phyloP scores from a whole-genome alignment of 2,888 invertebrate genomes.

The Oscheius sp. region DNA sequence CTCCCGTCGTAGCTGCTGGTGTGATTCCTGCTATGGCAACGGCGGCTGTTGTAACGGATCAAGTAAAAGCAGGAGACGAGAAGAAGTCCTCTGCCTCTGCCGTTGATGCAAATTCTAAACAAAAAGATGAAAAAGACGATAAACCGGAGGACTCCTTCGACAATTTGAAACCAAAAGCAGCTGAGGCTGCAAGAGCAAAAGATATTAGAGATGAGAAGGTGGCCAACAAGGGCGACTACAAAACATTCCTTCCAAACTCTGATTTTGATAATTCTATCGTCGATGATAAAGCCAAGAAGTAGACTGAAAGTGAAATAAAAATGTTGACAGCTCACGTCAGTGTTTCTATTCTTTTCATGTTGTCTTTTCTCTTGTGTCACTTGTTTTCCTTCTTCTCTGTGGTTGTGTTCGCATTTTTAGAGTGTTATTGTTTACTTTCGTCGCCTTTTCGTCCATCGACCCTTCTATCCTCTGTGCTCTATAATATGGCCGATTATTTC shows the following conservation, averaged over 20 bases:
- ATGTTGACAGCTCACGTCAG: constrained; percentile 10
- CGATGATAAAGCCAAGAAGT: neutral
- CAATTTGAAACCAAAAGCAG: constrained; percentile 3
- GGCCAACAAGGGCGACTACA: constrained; percentile 29
- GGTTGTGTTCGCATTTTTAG: no score
- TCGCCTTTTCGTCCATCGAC: no score
- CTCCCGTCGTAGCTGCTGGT: no score
- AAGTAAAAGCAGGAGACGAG: neutral
- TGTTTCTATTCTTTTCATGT: neutral
- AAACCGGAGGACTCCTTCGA: constrained; percentile 15
- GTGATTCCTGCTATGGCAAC: neutral
- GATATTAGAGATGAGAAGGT: constrained; percentile 18
- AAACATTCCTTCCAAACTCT: neutral
- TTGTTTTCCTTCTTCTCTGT: no score
- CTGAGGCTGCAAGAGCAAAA: neutral
- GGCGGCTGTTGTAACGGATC: neutral
- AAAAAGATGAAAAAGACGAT: constrained; percentile 13
- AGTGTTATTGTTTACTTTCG: no score
- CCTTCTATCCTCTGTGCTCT: no score
- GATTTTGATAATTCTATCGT: constrained; percentile 8
- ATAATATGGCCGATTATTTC: no score
- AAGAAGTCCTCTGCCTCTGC: neutral
- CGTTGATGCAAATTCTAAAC: no score
- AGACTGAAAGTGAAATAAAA: no score
- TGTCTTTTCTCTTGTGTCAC: no score